Evolutionary conservation across 2,113 vertebrate species (phyloP).

Genomic region (Salvelinus fontinalis): DNA sequence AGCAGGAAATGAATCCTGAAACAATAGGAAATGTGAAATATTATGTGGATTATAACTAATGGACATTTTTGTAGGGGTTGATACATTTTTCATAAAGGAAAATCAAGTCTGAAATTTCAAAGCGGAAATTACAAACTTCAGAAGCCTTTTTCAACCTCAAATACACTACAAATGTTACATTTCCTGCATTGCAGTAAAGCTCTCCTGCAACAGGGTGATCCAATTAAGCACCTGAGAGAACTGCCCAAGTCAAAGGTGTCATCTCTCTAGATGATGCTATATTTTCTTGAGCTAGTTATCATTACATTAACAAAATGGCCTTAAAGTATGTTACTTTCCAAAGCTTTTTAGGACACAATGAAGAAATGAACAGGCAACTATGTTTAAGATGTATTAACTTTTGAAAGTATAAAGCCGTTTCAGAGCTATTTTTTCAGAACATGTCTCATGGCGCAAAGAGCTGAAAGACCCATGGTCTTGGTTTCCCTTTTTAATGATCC

Average conservation of each 20-base stretch:
- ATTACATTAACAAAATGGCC: constrained; percentile 35
- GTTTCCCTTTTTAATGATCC: constrained; percentile 61
- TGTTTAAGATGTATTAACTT: constrained; percentile 44
- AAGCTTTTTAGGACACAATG: background rate
- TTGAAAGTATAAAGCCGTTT: constrained; percentile 29
- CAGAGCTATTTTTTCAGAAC: constrained; percentile 29
- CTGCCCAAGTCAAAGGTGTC: constrained; percentile 2
- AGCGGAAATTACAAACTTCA: too few relatives aligned
- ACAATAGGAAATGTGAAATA: too few relatives aligned
- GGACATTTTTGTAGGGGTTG: too few relatives aligned
- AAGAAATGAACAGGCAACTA: background rate
- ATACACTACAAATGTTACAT: too few relatives aligned
- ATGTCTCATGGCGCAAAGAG: constrained; percentile 58
- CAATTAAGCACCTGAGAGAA: constrained; percentile 8
- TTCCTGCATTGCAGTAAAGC: too few relatives aligned
- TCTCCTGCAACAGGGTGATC: too few relatives aligned
- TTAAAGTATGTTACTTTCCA: constrained; percentile 20
- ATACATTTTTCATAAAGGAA: too few relatives aligned
- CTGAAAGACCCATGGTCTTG: constrained; percentile 38
- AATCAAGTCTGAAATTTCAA: too few relatives aligned
- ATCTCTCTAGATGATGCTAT: background rate
- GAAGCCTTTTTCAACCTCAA: too few relatives aligned
- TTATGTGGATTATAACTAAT: too few relatives aligned
- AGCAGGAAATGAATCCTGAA: background rate
- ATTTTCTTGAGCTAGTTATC: background rate